Percentiles rank a stretch among this genome's conserved stretches.
Evolutionary conservation across 2,888 invertebrate species (phyloP).

Genomic region (Agonopterix heracliana): DNA sequence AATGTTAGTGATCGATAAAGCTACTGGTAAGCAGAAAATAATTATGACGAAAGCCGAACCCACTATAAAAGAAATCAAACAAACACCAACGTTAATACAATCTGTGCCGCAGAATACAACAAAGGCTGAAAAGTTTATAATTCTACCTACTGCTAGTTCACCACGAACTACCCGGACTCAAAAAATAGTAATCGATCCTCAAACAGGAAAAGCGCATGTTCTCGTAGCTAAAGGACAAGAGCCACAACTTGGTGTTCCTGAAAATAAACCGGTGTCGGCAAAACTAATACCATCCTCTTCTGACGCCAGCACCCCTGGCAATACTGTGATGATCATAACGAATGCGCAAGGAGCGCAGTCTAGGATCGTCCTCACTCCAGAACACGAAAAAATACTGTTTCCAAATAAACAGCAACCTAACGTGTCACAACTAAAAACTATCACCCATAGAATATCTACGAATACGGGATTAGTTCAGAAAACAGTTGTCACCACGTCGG

Average conservation of each 20-base stretch:
- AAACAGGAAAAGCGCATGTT: slow-evolving; percentile 66
- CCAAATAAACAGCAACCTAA: slow-evolving; percentile 68
- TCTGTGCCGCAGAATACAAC: slow-evolving; percentile 34
- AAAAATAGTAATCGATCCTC: slow-evolving; percentile 68
- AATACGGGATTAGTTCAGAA: slow-evolving; percentile 36
- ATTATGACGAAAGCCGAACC: slow-evolving; percentile 61
- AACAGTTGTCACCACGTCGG: slow-evolving; percentile 32
- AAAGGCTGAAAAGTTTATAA: slow-evolving; percentile 63
- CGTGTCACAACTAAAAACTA: slow-evolving; percentile 52
- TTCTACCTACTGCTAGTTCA: slow-evolving; percentile 52
- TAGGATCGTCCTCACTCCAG: slow-evolving; percentile 76
- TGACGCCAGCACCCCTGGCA: slow-evolving; percentile 50
- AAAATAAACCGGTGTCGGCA: slow-evolving; percentile 57
- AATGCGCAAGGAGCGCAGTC: slow-evolving; percentile 78
- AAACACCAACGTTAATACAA: slow-evolving; percentile 37
- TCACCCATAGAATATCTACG: slow-evolving; percentile 51
- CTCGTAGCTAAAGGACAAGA: slow-evolving; percentile 52
- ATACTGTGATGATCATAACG: slow-evolving; percentile 80
- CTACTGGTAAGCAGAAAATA: slow-evolving; percentile 66
- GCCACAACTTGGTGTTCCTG: slow-evolving; percentile 27
- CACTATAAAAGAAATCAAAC: slow-evolving; percentile 52
- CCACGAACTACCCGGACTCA: slow-evolving; percentile 56
- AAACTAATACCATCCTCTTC: slow-evolving; percentile 52
- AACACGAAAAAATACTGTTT: slow-evolving; percentile 77
- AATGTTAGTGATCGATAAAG: slow-evolving; percentile 65